Conservation (phyloP, 2,797 vertebrate genomes). For the Anniella stebbinsi region DNA sequence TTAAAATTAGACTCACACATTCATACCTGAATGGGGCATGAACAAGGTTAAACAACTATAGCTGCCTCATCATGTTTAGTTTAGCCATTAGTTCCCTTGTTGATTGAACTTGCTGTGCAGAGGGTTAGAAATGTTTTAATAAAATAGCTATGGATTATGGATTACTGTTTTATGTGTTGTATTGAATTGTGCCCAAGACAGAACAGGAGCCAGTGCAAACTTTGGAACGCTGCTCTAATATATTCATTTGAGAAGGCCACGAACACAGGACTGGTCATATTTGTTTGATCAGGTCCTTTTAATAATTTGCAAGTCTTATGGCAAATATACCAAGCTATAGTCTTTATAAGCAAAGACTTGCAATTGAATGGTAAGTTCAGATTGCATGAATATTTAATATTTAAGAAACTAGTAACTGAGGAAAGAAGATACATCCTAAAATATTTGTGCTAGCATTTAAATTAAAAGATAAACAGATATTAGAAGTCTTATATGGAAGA, state of each 20-base stretch:
- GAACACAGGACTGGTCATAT: fast-evolving
- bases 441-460: background rate
- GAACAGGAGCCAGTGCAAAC: background rate
- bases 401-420: background rate
- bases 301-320: background rate
- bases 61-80: background rate
- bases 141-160: no score
- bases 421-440: background rate
- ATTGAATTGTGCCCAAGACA: background rate
- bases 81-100: background rate
- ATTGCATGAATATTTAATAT: background rate
- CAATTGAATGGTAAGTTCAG: background rate
- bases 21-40: background rate
- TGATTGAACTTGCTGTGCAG: background rate
- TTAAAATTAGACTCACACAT: background rate
- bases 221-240: background rate
- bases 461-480: background rate
- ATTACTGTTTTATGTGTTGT: background rate
- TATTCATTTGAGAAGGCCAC: background rate
- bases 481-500: background rate
- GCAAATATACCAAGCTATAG: background rate
- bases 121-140: no score
- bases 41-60: background rate
- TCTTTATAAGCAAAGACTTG: background rate
- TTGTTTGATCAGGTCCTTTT: background rate